Evolutionary conservation across 2,888 invertebrate species (phyloP).

Genomic region (Aromia moschata): DNA sequence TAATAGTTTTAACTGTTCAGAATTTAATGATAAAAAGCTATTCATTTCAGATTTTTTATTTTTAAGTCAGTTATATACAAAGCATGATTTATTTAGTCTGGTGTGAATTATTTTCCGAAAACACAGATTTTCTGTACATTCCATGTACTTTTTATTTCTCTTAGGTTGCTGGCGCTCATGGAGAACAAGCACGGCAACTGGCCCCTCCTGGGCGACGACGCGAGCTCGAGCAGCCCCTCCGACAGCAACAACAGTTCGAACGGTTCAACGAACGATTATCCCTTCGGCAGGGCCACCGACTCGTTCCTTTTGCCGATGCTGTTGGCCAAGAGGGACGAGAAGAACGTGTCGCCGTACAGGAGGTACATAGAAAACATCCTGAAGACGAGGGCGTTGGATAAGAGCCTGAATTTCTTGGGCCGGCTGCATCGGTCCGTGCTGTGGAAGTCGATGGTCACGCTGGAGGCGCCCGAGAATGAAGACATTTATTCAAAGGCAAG

Average conservation of each 20-base stretch:
- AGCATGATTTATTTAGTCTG: too few relatives aligned
- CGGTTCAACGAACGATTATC: conserved; percentile 51
- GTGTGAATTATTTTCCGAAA: too few relatives aligned
- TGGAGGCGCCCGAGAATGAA: conserved; percentile 67
- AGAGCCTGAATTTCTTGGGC: conserved; percentile 82
- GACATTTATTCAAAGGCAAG: conserved; percentile 50
- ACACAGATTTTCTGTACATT: too few relatives aligned
- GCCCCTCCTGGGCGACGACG: conserved; percentile 48
- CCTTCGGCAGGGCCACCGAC: conserved; percentile 43
- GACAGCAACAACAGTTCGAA: conserved; percentile 63
- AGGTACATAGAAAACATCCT: conserved; percentile 88
- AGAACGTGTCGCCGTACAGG: conserved; percentile 63
- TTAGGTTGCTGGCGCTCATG: conserved; percentile 66
- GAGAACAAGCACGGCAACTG: conserved; percentile 54
- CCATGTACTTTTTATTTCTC: too few relatives aligned
- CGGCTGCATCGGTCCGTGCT: conserved; percentile 75
- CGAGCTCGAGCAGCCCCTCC: conserved; percentile 61
- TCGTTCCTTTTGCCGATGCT: conserved; percentile 64
- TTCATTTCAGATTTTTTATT: too few relatives aligned
- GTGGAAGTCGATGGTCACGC: conserved; percentile 75
- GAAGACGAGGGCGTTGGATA: conserved; percentile 86
- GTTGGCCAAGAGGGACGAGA: conserved; percentile 43
- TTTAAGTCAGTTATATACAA: too few relatives aligned
- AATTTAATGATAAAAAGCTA: too few relatives aligned
- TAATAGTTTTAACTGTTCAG: too few relatives aligned